Conservation (phyloP, 2,888 invertebrate species). For the Eretmocerus hayati region DNA sequence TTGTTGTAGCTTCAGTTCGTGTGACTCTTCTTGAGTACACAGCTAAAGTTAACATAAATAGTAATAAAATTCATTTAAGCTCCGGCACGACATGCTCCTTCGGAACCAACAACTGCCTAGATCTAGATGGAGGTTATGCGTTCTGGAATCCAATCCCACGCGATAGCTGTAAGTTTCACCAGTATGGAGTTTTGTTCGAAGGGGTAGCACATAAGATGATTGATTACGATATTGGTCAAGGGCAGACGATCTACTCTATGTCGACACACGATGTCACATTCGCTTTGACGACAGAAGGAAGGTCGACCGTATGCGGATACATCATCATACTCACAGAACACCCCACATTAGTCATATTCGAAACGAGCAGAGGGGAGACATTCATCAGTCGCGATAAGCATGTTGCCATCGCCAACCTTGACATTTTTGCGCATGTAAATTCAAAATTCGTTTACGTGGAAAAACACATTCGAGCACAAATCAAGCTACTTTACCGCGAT, state of each 20-base stretch:
- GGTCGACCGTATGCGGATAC: too few species aligned
- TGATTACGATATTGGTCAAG: not conserved
- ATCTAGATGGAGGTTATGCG: too few species aligned
- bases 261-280: slow-evolving; percentile 18
- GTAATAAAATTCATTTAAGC: slow-evolving; percentile 9
- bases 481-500: too few species aligned
- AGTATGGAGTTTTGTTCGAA: slow-evolving; percentile 23
- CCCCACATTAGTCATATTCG: too few species aligned
- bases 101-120: too few species aligned
- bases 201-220: slow-evolving; percentile 18
- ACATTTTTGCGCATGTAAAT: too few species aligned
- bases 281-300: slow-evolving; percentile 12
- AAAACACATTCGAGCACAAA: too few species aligned
- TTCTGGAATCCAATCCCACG: slow-evolving; percentile 4
- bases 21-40: slow-evolving; percentile 4
- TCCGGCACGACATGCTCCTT: slow-evolving; percentile 11
- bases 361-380: too few species aligned
- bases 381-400: too few species aligned
- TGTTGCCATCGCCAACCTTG: too few species aligned
- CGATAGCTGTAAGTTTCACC: slow-evolving; percentile 9
- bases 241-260: slow-evolving; percentile 12
- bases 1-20: slow-evolving; percentile 15
- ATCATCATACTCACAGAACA: too few species aligned
- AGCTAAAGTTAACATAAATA: slow-evolving; percentile 9
- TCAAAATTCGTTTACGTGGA: too few species aligned